phyloP scores from a whole-genome alignment of 2,797 vertebrate species.

The Arrhamphus sclerolepis region DNA sequence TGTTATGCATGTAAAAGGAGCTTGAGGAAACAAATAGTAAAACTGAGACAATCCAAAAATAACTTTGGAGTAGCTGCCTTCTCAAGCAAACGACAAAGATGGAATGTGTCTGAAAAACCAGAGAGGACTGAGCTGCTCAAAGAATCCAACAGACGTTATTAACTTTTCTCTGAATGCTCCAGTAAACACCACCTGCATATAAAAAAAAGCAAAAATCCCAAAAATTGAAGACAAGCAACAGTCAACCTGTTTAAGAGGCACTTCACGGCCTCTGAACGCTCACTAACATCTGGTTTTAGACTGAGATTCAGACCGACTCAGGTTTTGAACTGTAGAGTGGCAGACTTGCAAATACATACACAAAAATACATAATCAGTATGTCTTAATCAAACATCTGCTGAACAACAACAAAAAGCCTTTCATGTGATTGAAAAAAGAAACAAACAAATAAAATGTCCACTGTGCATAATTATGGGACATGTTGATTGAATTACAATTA shows the following conservation, averaged over 20 bases:
- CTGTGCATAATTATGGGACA: too few species aligned
- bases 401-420: too few species aligned
- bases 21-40: background rate
- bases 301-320: too few species aligned
- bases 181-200: slow-evolving; percentile 38
- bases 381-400: too few species aligned
- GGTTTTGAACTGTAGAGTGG: too few species aligned
- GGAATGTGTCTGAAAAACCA: background rate
- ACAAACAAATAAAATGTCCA: too few species aligned
- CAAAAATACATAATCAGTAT: too few species aligned
- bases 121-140: slow-evolving; percentile 6
- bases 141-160: slow-evolving; percentile 23
- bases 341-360: too few species aligned
- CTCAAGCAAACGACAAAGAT: background rate
- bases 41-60: slow-evolving; percentile 4
- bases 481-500: too few species aligned
- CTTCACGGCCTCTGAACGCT: slow-evolving; percentile 9
- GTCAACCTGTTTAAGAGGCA: slow-evolving; percentile 27
- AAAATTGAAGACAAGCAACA: slow-evolving; percentile 55
- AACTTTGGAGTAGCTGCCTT: background rate
- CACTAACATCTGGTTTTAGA: background rate
- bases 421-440: too few species aligned
- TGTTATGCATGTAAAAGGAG: slow-evolving; percentile 18
- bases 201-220: slow-evolving; percentile 22
- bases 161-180: slow-evolving; percentile 27